Percentiles rank a stretch among this genome's conserved stretches.
These are phyloP conservation scores for Orthonychiurus folsomi DNA, from an alignment of 2,888 invertebrate species.

Conservation along the genomic window DNA sequence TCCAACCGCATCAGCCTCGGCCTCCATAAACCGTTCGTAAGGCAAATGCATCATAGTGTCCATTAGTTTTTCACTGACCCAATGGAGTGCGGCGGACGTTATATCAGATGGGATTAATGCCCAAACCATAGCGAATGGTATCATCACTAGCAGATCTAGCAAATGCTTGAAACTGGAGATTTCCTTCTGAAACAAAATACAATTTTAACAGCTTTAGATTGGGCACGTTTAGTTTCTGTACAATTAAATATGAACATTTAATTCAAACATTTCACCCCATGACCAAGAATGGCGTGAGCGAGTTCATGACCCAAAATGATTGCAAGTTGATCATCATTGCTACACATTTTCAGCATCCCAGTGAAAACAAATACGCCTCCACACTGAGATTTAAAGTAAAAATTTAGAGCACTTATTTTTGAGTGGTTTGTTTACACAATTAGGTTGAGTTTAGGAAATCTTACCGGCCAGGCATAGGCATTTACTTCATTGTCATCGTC, in stretches of 20 bases:
- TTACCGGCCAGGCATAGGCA: slow-evolving; percentile 52
- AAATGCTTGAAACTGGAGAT: slow-evolving; percentile 47
- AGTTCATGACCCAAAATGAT: slow-evolving; percentile 54
- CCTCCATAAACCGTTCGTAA: slow-evolving; percentile 50
- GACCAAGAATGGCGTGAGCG: slow-evolving; percentile 21
- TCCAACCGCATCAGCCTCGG: slow-evolving; percentile 54
- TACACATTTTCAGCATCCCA: slow-evolving; percentile 49
- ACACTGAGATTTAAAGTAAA: slow-evolving; percentile 42
- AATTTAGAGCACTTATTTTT: slow-evolving; percentile 5
- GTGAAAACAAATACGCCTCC: slow-evolving; percentile 53
- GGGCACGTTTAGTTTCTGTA: background rate
- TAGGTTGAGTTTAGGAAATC: slow-evolving; percentile 19
- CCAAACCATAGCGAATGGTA: slow-evolving; percentile 50
- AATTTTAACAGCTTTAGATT: background rate
- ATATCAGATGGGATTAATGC: slow-evolving; percentile 49
- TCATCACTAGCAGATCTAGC: slow-evolving; percentile 47
- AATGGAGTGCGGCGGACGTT: slow-evolving; percentile 47
- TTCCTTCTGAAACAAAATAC: slow-evolving; percentile 45
- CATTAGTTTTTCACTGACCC: slow-evolving; percentile 46
- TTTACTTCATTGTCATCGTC: slow-evolving; percentile 46
- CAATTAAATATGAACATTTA: too few species aligned
- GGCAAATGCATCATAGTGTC: slow-evolving; percentile 48
- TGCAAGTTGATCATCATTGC: slow-evolving; percentile 51
- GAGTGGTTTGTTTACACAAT: slow-evolving; percentile 2
- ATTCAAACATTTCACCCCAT: too few species aligned